Percentiles rank a stretch among this genome's conserved stretches.
These are phyloP conservation scores for Anguilla anguilla DNA, from an alignment of 2,797 vertebrate genomes.

Conservation along the genomic window DNA sequence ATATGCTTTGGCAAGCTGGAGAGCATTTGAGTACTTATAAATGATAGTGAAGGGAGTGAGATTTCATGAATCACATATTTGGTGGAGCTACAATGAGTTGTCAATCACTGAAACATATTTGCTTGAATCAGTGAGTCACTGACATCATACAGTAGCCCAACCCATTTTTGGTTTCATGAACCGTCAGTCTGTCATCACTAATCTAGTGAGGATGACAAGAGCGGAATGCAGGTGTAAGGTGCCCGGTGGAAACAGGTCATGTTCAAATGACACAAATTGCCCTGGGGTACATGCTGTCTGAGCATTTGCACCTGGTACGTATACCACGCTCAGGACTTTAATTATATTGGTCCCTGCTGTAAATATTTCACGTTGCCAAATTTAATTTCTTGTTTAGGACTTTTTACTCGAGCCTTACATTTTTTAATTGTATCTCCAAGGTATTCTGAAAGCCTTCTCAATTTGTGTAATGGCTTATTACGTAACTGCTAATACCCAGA, in stretches of 20 bases:
- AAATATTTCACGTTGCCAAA: neutral
- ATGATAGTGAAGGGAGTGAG: too few relatives aligned
- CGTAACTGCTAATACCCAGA: neutral
- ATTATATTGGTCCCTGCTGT: conserved; percentile 32
- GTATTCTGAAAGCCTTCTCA: conserved; percentile 24
- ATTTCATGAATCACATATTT: neutral
- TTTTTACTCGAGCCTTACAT: conserved; percentile 30
- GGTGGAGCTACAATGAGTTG: neutral
- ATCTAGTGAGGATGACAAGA: conserved; percentile 56
- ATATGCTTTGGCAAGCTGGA: conserved; percentile 36
- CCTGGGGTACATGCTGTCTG: conserved; percentile 14
- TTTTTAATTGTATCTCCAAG: conserved; percentile 46
- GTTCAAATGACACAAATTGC: conserved; percentile 5
- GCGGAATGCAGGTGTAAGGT: conserved; percentile 25
- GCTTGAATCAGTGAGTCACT: too few relatives aligned
- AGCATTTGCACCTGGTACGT: conserved; percentile 24
- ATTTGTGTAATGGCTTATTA: neutral
- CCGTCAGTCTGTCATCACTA: conserved; percentile 55
- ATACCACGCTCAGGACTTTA: conserved; percentile 32
- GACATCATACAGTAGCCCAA: too few relatives aligned
- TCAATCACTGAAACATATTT: too few relatives aligned
- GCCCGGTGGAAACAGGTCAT: conserved; percentile 31
- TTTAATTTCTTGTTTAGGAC: conserved; percentile 29
- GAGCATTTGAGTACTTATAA: conserved; percentile 23
- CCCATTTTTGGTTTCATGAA: too few relatives aligned